Evolutionary conservation across 2,113 vertebrate species (phyloP).

Genomic region (Salvelinus fontinalis): DNA sequence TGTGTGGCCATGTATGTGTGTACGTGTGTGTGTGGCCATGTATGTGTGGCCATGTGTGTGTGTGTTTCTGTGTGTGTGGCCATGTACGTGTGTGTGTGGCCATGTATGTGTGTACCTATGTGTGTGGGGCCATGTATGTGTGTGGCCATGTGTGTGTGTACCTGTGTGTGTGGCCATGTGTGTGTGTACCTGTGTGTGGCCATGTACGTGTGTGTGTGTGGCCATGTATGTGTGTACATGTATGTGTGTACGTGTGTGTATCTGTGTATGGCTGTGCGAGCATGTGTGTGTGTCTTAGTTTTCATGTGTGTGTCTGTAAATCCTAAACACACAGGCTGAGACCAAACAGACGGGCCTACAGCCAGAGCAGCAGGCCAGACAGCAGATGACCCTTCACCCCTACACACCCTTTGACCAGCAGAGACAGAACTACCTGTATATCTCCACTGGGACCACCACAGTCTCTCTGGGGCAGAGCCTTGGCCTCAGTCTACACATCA

Average conservation of each 20-base stretch:
- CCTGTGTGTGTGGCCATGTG: background rate
- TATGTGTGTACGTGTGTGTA: background rate
- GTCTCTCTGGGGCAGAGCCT: constrained; percentile 61
- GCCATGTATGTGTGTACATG: too few relatives aligned
- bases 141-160: background rate
- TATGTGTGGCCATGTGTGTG: too few relatives aligned
- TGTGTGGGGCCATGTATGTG: too few relatives aligned
- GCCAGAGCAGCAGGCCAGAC: constrained; percentile 68
- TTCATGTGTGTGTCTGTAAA: background rate
- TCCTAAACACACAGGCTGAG: constrained; percentile 63
- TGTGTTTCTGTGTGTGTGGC: background rate
- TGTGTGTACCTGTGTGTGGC: background rate
- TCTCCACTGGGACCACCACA: constrained; percentile 46
- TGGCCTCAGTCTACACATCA: constrained; percentile 62
- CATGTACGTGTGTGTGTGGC: too few relatives aligned
- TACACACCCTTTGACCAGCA: constrained; percentile 47
- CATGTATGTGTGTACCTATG: background rate
- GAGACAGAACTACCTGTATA: constrained; percentile 76
- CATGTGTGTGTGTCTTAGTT: background rate
- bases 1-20: background rate
- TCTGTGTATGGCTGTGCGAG: background rate
- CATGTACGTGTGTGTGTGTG: background rate
- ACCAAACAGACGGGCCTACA: constrained; percentile 63
- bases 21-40: background rate
- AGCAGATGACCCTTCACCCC: constrained; percentile 47